phyloP scores from a whole-genome alignment of 2,797 vertebrate species.

The Rhodeus uyekii region DNA sequence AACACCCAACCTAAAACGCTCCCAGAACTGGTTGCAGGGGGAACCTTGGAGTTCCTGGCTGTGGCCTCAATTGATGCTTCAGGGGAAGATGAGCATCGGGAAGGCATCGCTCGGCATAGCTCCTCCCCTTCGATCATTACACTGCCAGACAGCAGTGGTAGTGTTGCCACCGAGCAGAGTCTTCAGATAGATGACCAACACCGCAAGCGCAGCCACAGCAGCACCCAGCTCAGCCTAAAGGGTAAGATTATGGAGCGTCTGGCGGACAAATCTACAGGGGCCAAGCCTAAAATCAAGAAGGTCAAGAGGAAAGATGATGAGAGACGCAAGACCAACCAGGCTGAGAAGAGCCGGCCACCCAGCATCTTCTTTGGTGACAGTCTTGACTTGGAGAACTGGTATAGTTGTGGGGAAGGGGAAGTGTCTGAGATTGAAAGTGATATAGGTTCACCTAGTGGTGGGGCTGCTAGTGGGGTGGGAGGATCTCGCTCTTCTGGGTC shows the following conservation, averaged over 20 bases:
- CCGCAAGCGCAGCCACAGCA: slow-evolving; percentile 92
- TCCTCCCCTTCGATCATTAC: slow-evolving; percentile 91
- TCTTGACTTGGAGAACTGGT: slow-evolving; percentile 98
- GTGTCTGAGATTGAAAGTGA: slow-evolving; percentile 99
- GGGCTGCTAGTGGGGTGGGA: slow-evolving; percentile 33
- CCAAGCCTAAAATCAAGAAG: slow-evolving; percentile 94
- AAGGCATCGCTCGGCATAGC: slow-evolving; percentile 85
- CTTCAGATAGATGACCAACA: slow-evolving; percentile 77
- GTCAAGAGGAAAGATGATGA: slow-evolving; percentile 87
- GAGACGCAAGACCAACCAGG: slow-evolving; percentile 80
- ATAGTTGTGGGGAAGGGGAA: slow-evolving; percentile 98
- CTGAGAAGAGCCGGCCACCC: slow-evolving; percentile 85
- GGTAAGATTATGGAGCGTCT: slow-evolving; percentile 89
- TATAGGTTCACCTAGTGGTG: slow-evolving; percentile 86
- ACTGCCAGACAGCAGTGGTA: slow-evolving; percentile 72
- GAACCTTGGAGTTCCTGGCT: slow-evolving; percentile 82
- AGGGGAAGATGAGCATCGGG: slow-evolving; percentile 67
- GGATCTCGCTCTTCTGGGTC: slow-evolving; percentile 69
- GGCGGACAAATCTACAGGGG: slow-evolving; percentile 90
- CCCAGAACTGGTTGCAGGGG: slow-evolving; percentile 80
- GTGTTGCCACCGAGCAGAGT: slow-evolving; percentile 71
- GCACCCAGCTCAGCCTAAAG: slow-evolving; percentile 93
- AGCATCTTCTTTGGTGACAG: slow-evolving; percentile 97
- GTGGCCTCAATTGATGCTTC: slow-evolving; percentile 65
- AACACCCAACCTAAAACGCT: slow-evolving; percentile 72